A percentile compares a stretch with the other conserved stretches of the same genome.
Evolutionary conservation across 2,113 vertebrate species (phyloP).

Genomic region (Tyto alba): DNA sequence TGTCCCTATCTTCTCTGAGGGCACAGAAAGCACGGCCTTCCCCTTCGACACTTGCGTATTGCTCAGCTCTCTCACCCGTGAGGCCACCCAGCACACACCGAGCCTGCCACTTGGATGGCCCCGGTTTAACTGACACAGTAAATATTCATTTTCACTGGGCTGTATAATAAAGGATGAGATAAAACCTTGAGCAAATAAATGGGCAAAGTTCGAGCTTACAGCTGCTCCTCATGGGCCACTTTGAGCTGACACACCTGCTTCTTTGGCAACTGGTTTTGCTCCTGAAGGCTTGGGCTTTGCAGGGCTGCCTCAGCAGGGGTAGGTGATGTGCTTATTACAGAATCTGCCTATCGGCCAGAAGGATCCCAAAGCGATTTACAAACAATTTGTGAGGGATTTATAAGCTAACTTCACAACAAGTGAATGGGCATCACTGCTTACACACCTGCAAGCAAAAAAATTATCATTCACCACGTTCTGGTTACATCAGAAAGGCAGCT

Average conservation of each 20-base stretch:
- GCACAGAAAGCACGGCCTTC: background rate
- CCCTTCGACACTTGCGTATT: rapidly evolving
- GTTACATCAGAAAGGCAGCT: background rate
- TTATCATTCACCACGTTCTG: background rate
- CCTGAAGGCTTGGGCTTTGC: constrained; percentile 2
- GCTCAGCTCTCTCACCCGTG: rapidly evolving
- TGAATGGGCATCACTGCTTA: background rate
- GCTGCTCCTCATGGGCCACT: constrained; percentile 43
- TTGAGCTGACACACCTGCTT: constrained; percentile 52
- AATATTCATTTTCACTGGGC: constrained; percentile 15
- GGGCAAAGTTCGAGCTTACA: constrained; percentile 65
- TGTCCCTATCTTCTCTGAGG: background rate
- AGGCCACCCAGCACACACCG: background rate
- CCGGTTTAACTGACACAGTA: background rate
- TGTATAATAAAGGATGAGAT: constrained; percentile 50
- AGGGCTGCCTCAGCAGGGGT: background rate
- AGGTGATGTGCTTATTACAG: background rate
- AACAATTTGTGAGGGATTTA: background rate
- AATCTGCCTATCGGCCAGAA: background rate
- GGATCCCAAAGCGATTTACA: background rate
- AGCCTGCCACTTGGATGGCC: background rate
- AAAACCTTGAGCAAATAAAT: constrained; percentile 54
- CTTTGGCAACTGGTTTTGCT: constrained; percentile 33
- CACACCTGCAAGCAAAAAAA: background rate
- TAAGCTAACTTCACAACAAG: background rate